Evolutionary conservation across 1,140 invertebrate species (phyloP), one percentile per base, ranked within the genome.

Genomic region (Saxidomus purpurata): DNA sequence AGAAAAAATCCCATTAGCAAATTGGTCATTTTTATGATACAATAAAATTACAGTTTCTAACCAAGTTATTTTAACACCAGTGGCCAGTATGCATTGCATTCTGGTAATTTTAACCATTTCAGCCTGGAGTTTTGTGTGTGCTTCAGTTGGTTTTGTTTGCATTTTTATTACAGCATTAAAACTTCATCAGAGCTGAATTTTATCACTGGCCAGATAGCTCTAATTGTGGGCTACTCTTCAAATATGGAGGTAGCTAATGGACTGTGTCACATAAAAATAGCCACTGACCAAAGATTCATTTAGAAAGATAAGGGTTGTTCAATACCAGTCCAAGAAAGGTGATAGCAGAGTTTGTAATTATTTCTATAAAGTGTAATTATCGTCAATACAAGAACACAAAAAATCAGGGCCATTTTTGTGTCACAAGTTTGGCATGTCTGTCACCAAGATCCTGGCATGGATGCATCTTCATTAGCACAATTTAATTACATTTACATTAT

Each of bases 161-260:
- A 34, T 34, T 74, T 74, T 74, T 74, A 74, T 74, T 9, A 25
- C 36, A 22, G n/a, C 69, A 74, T 74, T 74, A 74, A 74, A 74
- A 40, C 69, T 40, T 74, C 69, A 74, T 74, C 69, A 74, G 38
- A 38, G 69, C 69, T 38, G 31, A 38, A 38, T 74, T 34, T 38
- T 74, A 74, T 74, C 69, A 38, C 34, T 40, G 69, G 2, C 2
- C 69, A 38, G 69, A 74, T 74, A 74, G 38, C 19, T 28, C 47
- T 79, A 79, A 79, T 79, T 79, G 76, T 49, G 11, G 76, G 47
- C 22, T 79, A 79, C 76, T 79, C 76, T 79, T 79, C 76, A 52
- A 52, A 79, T 36, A 47, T 43, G 19, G 28, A 25, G 40, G 47
- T 9, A 28, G 47, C 76, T 79, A 79, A 79, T 79, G 31, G 76